Base-by-base conservation (phyloP, 2,888 invertebrate genomes). In the Phyllotreta cruciferae region DNA sequence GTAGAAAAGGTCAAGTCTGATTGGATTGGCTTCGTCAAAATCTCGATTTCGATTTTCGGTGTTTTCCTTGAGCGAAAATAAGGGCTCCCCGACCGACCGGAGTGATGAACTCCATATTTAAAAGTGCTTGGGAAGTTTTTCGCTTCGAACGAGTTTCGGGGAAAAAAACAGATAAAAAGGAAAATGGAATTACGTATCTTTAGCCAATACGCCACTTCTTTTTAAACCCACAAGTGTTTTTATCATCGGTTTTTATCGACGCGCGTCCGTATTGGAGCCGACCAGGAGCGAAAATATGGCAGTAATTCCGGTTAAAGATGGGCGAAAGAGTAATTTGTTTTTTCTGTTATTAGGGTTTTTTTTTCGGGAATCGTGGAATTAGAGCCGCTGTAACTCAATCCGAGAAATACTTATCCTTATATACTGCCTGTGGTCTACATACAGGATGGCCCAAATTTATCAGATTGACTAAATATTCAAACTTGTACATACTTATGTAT, bases 201-300 rank as follows among this genome's bases (percentile, higher is more conserved):
- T 41, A 42, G 50, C 62, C 56, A 50, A 62, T 62, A 62, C 45
- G 53, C 45, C 62, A 62, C 57, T 62, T 24, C 57, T 50, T 56
- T 62, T 62, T 62, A 57, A 62, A 62, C 62, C 57, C 57, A 62
- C 57, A 62, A 62, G 56, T 62, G 62, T 62, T 62, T 62, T 62
- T 62, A 62, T 62, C 62, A 49, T 56, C 62, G 34, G 42, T 56
- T 62, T 62, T 62, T 56, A 62, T 56, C 62, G 62, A 50, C 24
- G 7, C 13, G 36, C 38, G 39, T 38, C 62, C 47, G 52, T 57
- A 62, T 57, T 62, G 53, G 62, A 62, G 50, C 44, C 53, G 62
- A 53, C 53, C 53, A 39, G 57, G 14, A 11, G 53, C 14, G 62
- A 62, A 62, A 62, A 62, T 57, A 62, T 60, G 57, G 56, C 45